Base-by-base conservation (phyloP, 2,888 invertebrate species). In the Ryuthela nishihirai region DNA sequence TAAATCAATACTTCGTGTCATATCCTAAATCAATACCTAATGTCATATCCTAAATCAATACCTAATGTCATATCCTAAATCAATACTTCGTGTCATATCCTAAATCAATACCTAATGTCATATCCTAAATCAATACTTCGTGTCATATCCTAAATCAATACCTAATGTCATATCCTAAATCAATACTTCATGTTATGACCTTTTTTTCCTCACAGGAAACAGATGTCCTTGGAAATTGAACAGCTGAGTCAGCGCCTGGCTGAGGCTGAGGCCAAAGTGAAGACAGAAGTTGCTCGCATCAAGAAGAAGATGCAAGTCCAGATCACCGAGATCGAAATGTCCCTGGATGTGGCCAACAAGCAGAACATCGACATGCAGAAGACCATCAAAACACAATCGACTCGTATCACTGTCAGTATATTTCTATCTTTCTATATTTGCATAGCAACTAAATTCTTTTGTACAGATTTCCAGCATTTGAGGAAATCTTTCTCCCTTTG, bases 281-380 rank as follows among this genome's bases (percentile, higher is more conserved):
- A 94, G 83, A 86, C 92, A 71, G 95, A 97, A 78, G 91, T 97
- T 52, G 83, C 85, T 67, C 90, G 95, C 79, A 89, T 97, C 81
- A 95, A 95, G 87, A 97, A 97, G 92, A 97, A 97, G 88, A 81
- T 94, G 76, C 94, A 94, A 80, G 88, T 94, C 75, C 91, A 91
- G 74, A 95, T 97, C 79, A 94, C 94, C 71, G 95, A 97, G 77
- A 80, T 97, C 73, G 95, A 95, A 77, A 84, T 95, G 81, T 88
- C 92, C 53, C 83, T 99, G 77, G 97, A 95, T 79, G 89, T 93
- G 70, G 89, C 94, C 79, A 98, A 98, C 84, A 93, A 97, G 82
- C 91, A 87, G 80, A 95, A 95, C 82, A 87, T 95, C 74, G 92
- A 94, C 75, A 82, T 95, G 76, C 95, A 95, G 79, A 93, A 94